These are phyloP conservation scores for Drosophila testacea DNA, from an alignment of 2,888 invertebrate species.

Conservation along the genomic window DNA sequence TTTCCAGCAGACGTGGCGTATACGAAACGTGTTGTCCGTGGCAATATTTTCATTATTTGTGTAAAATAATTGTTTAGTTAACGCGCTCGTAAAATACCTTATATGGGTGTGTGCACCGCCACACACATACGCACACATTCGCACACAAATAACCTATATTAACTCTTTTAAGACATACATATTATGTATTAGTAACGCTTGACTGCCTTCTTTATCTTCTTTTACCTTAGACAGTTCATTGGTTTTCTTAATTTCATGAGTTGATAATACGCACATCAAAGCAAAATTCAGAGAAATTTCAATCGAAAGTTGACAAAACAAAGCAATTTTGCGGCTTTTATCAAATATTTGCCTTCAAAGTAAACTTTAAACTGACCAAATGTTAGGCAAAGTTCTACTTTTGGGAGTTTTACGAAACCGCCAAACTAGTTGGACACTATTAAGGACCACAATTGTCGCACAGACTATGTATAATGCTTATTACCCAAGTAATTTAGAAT, in stretches of 20 bases:
- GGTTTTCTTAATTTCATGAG: constrained; percentile 48
- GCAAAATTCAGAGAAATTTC: constrained; percentile 26
- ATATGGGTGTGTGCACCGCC: constrained; percentile 30
- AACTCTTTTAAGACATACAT: constrained; percentile 57
- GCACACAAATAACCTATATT: constrained; percentile 6
- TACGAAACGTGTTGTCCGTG: constrained; percentile 33
- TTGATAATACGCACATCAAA: constrained; percentile 57
- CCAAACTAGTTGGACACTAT: constrained; percentile 73
- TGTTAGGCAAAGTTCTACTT: neutral
- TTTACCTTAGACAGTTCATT: constrained; percentile 48
- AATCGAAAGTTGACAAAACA: constrained; percentile 43
- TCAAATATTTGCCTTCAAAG: constrained; percentile 61
- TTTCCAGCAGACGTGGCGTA: constrained; percentile 29
- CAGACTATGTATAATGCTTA: constrained; percentile 74
- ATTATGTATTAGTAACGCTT: constrained; percentile 59
- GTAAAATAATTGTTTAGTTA: constrained; percentile 36
- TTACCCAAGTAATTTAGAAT: constrained; percentile 69
- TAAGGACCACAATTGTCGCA: constrained; percentile 35
- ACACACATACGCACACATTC: neutral
- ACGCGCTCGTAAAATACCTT: constrained; percentile 42
- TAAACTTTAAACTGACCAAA: constrained; percentile 2
- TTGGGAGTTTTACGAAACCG: constrained; percentile 9
- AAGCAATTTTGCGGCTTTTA: constrained; percentile 50
- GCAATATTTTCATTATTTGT: constrained; percentile 64
- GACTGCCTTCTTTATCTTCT: constrained; percentile 24